phyloP scores from a whole-genome alignment of 2,113 vertebrate genomes.

The Piaya cayana region DNA sequence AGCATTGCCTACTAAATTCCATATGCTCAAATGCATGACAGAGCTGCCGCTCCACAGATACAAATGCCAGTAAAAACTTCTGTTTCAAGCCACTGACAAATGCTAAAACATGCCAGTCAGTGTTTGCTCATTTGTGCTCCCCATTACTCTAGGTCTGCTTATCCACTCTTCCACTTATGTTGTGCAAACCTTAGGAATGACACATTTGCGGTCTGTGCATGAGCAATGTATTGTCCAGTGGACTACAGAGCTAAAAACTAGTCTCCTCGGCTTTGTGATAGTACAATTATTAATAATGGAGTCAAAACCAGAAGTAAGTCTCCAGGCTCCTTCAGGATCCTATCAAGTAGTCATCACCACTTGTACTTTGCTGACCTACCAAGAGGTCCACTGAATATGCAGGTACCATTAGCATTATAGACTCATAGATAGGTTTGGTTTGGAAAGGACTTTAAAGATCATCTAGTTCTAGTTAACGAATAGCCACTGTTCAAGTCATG shows the following conservation, averaged over 20 bases:
- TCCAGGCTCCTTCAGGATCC: neutral
- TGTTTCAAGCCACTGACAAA: neutral
- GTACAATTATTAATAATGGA: neutral
- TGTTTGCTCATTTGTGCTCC: accelerated
- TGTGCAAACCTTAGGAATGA: neutral
- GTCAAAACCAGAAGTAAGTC: neutral
- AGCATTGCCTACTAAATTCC: neutral
- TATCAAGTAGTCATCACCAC: too few species aligned
- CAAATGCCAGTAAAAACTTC: neutral
- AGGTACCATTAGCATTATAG: neutral
- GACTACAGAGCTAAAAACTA: neutral
- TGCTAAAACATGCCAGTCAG: accelerated
- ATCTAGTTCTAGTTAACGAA: neutral
- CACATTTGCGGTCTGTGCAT: neutral
- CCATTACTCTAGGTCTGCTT: neutral
- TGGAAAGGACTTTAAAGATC: too few species aligned
- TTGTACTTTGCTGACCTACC: neutral
- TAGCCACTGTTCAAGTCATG: neutral
- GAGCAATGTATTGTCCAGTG: neutral
- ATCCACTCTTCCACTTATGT: neutral
- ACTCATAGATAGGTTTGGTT: too few species aligned
- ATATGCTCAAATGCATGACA: neutral
- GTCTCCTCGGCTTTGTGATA: neutral
- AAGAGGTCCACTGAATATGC: neutral
- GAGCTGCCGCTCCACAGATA: neutral